These are phyloP conservation scores for Vulpes ferrilata DNA, from an alignment of 2,113 vertebrate genomes.

Conservation along the genomic window DNA sequence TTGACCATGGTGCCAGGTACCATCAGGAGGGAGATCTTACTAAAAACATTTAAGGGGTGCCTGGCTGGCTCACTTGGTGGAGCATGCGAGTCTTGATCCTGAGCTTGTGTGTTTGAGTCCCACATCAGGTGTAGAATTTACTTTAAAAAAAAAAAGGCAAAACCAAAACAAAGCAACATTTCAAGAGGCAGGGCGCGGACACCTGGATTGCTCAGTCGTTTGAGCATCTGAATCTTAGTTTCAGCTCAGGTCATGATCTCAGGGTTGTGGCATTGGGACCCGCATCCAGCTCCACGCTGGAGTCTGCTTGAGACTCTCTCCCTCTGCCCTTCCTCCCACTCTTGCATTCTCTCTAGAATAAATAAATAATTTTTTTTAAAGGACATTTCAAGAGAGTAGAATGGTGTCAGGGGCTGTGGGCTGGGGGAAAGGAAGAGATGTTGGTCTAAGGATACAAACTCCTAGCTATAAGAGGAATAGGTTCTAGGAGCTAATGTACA, in stretches of 20 bases:
- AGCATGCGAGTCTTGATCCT: accelerated
- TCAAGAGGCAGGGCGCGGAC: background rate
- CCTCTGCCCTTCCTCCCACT: background rate
- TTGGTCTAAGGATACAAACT: background rate
- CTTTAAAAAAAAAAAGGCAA: background rate
- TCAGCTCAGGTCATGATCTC: background rate
- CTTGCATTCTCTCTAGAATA: background rate
- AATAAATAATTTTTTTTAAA: background rate
- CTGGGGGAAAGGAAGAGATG: background rate
- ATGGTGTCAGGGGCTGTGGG: background rate
- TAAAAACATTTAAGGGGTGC: background rate
- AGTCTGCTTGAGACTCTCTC: background rate
- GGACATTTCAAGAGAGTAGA: background rate
- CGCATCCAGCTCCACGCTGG: background rate
- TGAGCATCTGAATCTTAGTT: background rate
- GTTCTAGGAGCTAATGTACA: background rate
- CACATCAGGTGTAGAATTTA: background rate
- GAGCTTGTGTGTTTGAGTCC: background rate
- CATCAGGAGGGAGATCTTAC: too few relatives aligned
- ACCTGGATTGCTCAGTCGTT: background rate
- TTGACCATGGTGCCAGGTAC: background rate
- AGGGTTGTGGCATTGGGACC: background rate
- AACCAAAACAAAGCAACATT: background rate
- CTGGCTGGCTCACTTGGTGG: background rate
- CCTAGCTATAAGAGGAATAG: background rate